phyloP scores from a whole-genome alignment of 35 echinoderm and acorn worm species.

The Apostichopus japonicus region DNA sequence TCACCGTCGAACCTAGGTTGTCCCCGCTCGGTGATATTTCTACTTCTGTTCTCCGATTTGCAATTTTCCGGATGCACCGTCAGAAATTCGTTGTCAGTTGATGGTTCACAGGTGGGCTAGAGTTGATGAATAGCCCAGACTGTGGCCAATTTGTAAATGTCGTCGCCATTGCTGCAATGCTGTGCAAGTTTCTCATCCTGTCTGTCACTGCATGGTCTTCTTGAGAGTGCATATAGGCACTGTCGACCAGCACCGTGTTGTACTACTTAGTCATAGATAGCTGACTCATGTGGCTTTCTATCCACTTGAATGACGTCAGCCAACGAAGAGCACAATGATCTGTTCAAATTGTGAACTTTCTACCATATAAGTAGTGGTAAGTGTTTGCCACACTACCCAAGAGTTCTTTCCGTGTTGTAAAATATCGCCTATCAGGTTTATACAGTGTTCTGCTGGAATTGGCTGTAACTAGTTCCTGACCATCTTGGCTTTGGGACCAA shows the following conservation, averaged over 20 bases:
- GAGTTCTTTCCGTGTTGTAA: conserved; percentile 50
- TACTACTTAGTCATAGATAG: not conserved
- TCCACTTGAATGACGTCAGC: conserved; percentile 50
- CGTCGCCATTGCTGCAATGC: too few relatives aligned
- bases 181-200: too few relatives aligned
- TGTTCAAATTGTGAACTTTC: conserved; percentile 34
- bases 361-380: conserved; percentile 68
- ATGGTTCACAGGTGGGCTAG: too few relatives aligned
- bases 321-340: conserved; percentile 58
- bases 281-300: not conserved
- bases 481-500: not conserved
- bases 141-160: too few relatives aligned
- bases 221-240: not conserved
- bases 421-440: conserved; percentile 47
- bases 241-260: not conserved
- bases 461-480: conserved; percentile 53
- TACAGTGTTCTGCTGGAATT: conserved; percentile 43
- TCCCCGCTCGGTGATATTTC: too few relatives aligned
- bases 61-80: too few relatives aligned
- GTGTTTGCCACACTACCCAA: conserved; percentile 50
- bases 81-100: too few relatives aligned
- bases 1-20: too few relatives aligned
- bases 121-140: too few relatives aligned
- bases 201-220: not conserved
- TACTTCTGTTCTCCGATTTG: too few relatives aligned